Percentiles rank a stretch among this genome's conserved stretches.
phyloP scores from a whole-genome alignment of 2,797 vertebrate genomes.

The Meriones psammophilus region DNA sequence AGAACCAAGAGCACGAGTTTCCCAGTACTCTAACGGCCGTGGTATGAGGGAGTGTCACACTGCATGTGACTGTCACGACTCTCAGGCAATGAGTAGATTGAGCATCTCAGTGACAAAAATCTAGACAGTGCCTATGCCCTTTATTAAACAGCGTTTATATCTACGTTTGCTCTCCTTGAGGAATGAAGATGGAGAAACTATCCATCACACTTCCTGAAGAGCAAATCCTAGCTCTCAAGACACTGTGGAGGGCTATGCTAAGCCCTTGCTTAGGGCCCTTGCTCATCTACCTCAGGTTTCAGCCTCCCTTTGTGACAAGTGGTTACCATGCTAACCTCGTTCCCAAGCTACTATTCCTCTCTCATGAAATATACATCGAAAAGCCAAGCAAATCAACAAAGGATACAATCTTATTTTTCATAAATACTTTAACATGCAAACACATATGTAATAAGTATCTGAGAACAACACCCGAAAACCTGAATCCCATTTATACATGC shows the following conservation, averaged over 20 bases:
- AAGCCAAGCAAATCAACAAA: constrained; percentile 64
- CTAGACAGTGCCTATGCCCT: neutral
- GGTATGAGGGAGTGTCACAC: neutral
- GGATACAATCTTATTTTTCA: neutral
- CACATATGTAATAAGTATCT: constrained; percentile 50
- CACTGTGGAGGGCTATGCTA: neutral
- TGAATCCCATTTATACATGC: constrained; percentile 42
- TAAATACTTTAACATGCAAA: constrained; percentile 52
- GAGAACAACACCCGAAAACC: neutral
- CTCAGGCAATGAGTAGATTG: neutral
- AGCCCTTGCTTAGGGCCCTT: neutral
- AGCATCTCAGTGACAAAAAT: constrained; percentile 38
- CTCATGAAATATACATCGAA: neutral
- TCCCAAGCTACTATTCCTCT: neutral
- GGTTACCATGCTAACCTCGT: constrained; percentile 2
- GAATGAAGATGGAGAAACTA: neutral
- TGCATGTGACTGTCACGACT: constrained; percentile 16
- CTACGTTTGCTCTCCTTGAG: neutral
- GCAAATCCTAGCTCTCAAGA: neutral
- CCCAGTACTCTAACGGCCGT: neutral
- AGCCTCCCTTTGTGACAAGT: neutral
- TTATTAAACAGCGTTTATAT: neutral
- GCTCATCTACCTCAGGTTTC: neutral
- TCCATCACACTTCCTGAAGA: neutral
- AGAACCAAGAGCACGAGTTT: neutral